Percentiles rank a stretch among this genome's conserved stretches.
Conservation (phyloP, 2,888 invertebrate species). For the Eilema sororculum region DNA sequence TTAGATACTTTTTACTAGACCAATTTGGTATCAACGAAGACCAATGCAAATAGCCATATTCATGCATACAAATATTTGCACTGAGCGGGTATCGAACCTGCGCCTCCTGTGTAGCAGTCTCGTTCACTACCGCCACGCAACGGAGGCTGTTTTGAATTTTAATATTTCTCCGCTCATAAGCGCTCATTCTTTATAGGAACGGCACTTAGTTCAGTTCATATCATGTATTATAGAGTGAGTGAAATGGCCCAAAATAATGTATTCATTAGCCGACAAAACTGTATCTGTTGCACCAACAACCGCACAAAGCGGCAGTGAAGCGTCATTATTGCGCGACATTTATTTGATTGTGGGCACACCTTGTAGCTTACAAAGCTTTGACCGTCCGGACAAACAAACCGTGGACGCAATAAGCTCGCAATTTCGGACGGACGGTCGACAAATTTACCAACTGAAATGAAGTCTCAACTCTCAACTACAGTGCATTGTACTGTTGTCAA, state of each 20-base stretch:
- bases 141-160: no score
- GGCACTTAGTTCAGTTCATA: background rate
- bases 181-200: background rate
- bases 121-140: no score
- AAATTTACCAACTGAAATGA: conserved; percentile 84
- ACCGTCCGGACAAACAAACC: conserved; percentile 74
- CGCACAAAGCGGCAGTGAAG: conserved; percentile 37
- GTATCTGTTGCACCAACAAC: conserved; percentile 42
- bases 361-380: conserved; percentile 80
- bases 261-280: conserved; percentile 32
- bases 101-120: no score
- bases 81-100: no score
- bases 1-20: no score
- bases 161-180: no score
- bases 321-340: conserved; percentile 63
- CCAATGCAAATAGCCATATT: no score
- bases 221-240: background rate
- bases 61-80: no score
- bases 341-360: conserved; percentile 73
- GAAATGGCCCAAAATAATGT: conserved; percentile 11
- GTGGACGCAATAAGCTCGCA: conserved; percentile 82
- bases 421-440: conserved; percentile 79
- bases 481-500: conserved; percentile 76
- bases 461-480: conserved; percentile 76
- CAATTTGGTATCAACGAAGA: no score